A percentile compares a stretch with the other conserved stretches of the same genome.
Conservation (phyloP, 2,113 vertebrate species). For the Barnardius zonarius region DNA sequence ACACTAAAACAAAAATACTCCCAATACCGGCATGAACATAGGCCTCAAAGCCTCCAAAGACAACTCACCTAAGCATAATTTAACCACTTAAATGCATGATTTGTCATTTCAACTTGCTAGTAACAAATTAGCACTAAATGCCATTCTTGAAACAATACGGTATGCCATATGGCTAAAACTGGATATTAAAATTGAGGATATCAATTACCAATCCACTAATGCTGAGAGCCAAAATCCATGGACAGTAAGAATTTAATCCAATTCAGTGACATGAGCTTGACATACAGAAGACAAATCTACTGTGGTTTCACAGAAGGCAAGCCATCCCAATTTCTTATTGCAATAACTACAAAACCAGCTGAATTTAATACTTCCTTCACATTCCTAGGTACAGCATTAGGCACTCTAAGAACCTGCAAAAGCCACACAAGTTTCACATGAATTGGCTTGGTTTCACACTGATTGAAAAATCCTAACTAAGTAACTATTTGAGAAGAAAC, state of each 20-base stretch:
- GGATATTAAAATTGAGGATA: constrained; percentile 76
- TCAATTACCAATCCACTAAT: constrained; percentile 80
- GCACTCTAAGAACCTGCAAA: not conserved
- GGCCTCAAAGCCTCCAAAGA: not conserved
- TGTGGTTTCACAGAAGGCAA: not conserved
- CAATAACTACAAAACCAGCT: not conserved
- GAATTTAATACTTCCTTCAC: not conserved
- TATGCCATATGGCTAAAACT: constrained; percentile 72
- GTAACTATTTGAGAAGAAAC: not conserved
- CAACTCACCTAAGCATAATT: not conserved
- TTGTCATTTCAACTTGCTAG: not conserved
- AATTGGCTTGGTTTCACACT: not conserved
- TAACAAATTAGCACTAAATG: not conserved
- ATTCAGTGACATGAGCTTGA: constrained; percentile 71
- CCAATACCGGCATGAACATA: not conserved
- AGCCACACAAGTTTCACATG: not conserved
- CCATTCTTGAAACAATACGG: constrained; percentile 39
- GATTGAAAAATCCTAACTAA: constrained; percentile 19
- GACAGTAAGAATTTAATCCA: constrained; percentile 83
- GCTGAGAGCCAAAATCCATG: constrained; percentile 73
- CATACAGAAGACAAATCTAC: constrained; percentile 4
- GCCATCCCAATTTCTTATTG: not conserved
- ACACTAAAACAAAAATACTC: not conserved
- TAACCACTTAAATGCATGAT: not conserved
- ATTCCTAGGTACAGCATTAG: not conserved